A percentile compares a stretch with the other conserved stretches of the same genome.
Conservation (phyloP, 2,888 invertebrate species). For the Sminthurides aquaticus region DNA sequence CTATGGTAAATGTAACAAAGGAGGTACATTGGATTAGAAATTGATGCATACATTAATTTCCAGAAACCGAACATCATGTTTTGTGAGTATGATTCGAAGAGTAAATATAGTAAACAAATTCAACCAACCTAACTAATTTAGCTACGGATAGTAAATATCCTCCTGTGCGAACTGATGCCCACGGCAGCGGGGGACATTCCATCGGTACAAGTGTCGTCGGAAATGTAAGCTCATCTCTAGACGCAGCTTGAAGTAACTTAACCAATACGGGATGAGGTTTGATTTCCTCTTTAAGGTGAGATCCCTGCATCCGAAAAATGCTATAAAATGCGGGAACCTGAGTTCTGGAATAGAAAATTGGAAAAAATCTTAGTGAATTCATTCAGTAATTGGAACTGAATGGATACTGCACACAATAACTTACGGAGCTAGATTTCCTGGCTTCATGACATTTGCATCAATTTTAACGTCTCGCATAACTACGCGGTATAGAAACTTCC, state of each 20-base stretch:
- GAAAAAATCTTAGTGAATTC: too few species aligned
- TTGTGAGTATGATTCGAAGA: too few species aligned
- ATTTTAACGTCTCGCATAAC: slow-evolving; percentile 78
- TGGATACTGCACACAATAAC: background rate
- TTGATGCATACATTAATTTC: too few species aligned
- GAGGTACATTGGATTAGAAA: too few species aligned
- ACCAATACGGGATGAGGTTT: slow-evolving; percentile 76
- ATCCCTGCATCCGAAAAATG: slow-evolving; percentile 57
- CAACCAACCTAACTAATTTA: slow-evolving; percentile 55
- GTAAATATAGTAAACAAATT: slow-evolving; percentile 10
- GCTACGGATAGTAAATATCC: slow-evolving; percentile 67
- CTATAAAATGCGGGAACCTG: slow-evolving; percentile 71
- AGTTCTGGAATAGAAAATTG: slow-evolving; percentile 50
- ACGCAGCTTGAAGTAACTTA: slow-evolving; percentile 61
- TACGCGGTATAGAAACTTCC: slow-evolving; percentile 78
- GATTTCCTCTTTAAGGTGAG: slow-evolving; percentile 48
- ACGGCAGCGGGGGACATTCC: slow-evolving; percentile 76
- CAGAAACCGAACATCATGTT: too few species aligned
- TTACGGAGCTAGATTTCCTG: slow-evolving; percentile 45
- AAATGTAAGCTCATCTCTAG: slow-evolving; percentile 63
- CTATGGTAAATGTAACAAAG: slow-evolving; percentile 46
- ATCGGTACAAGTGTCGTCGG: slow-evolving; percentile 65
- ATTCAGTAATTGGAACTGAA: background rate
- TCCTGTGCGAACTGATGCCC: slow-evolving; percentile 62
- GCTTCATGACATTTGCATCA: slow-evolving; percentile 62